Evolutionary conservation across 2,113 vertebrate genomes (phyloP), one percentile per base, ranked within the genome.

Genomic region (Cyprinodon variegatus): DNA sequence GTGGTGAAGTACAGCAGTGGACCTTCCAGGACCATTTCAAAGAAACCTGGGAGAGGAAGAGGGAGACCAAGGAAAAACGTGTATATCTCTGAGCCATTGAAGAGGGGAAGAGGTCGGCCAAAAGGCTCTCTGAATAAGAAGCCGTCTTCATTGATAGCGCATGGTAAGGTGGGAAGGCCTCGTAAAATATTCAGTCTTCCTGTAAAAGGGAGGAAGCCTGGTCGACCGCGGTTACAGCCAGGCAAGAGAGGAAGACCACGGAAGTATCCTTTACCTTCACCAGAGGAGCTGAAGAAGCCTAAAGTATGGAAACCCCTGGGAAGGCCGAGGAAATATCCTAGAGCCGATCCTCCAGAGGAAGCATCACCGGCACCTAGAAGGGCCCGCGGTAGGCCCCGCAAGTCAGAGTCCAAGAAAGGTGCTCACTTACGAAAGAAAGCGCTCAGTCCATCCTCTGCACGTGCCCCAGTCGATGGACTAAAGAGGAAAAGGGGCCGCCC

Each of bases 281-380:
- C 86, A 0, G 90, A 87, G 29, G 91, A 90, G 36, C 46, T 77
- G 61, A 92, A 86, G 48, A 91, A 85, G 73, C 86, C 91, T 1
- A 86, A 64, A 81, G 90, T 91, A 0, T 93, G 93, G 93, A 94
- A 94, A 70, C 92, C 91, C 0, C 85, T 94, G 0, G 93, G 93
- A 13, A 83, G 93, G 43, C 92, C 93, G 0, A 90, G 92, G 43
- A 93, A 93, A 61, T 89, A 94, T 65, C 91, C 92, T 0, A 87
- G 87, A 0, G 74, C 62, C 0, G 92, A 92, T 4, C 72, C 83
- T 8, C 75, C 88, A 1, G 86, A 84, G 45, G 77, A 48, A 0
- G 4, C 65, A 3, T 2, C 39, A 0, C 7, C 77, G 0, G 3
- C 48, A 8, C 85, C 86, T n/a, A 88, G 68, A 13, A 61, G 90